Evolutionary conservation across 2,888 invertebrate genomes (phyloP).

Genomic region (Tromatobia lineatoria): DNA sequence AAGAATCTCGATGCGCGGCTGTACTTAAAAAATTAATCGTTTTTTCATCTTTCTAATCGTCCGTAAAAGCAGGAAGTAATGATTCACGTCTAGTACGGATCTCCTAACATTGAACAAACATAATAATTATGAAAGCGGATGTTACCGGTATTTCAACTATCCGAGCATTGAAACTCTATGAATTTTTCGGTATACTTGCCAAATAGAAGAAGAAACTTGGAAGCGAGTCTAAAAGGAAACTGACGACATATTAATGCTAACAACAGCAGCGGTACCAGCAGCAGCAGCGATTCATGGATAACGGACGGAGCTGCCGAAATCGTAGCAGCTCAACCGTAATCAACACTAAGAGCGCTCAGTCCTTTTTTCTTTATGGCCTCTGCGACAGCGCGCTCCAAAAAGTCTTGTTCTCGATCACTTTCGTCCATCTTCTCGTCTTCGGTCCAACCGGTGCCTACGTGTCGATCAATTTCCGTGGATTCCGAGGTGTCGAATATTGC

Average conservation of each 20-base stretch:
- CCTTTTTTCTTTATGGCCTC: conserved; percentile 92
- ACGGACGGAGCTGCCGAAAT: conserved; percentile 14
- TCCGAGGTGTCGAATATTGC: conserved; percentile 30
- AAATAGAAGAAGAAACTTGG: not conserved
- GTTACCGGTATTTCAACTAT: no score
- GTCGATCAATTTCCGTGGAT: conserved; percentile 2
- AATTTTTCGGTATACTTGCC: not conserved
- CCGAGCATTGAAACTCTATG: no score
- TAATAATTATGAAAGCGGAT: no score
- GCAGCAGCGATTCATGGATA: conserved; percentile 20
- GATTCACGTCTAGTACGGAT: not conserved
- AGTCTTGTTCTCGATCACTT: conserved; percentile 86
- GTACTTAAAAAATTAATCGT: no score
- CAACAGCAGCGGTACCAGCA: conserved; percentile 5
- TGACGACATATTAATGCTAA: conserved; percentile 15
- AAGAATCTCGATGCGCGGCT: no score
- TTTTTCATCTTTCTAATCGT: no score
- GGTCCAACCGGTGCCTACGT: conserved; percentile 62
- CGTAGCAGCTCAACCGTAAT: conserved; percentile 79
- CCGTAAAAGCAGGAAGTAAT: not conserved
- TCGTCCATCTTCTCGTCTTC: conserved; percentile 76
- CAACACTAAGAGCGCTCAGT: conserved; percentile 85
- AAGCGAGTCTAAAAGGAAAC: conserved; percentile 13
- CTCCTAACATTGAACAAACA: no score
- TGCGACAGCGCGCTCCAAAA: conserved; percentile 91